A percentile compares a stretch with the other conserved stretches of the same genome.
Evolutionary conservation across 1,140 invertebrate genomes (phyloP).

Genomic region (Euwallacea fornicatus): DNA sequence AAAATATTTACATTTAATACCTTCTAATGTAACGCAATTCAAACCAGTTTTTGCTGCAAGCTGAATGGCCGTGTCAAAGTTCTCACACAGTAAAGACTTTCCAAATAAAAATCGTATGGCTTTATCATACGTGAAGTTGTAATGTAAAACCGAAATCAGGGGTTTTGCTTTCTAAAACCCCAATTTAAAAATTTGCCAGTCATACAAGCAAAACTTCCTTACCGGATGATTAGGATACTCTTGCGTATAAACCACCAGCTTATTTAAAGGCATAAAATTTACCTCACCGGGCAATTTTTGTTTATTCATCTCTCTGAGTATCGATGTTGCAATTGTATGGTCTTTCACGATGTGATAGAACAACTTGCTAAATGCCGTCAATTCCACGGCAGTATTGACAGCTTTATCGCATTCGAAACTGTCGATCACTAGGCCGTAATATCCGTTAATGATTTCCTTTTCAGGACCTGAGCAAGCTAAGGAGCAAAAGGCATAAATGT

Average conservation of each 20-base stretch:
- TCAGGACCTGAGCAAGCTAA: constrained; percentile 69
- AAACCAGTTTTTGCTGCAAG: constrained; percentile 91
- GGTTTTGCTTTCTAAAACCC: constrained; percentile 87
- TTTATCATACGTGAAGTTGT: constrained; percentile 88
- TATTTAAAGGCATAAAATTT: constrained; percentile 98
- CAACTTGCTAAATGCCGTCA: constrained; percentile 94
- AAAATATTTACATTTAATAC: not conserved
- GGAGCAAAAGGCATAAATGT: not conserved
- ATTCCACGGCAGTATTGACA: constrained; percentile 98
- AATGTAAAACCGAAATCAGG: constrained; percentile 94
- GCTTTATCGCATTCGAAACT: constrained; percentile 97
- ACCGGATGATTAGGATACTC: constrained; percentile 89
- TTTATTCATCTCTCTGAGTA: constrained; percentile 97
- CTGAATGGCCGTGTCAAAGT: constrained; percentile 93
- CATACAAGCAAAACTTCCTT: constrained; percentile 40
- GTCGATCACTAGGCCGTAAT: constrained; percentile 96
- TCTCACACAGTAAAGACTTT: constrained; percentile 95
- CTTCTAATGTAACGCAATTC: constrained; percentile 97
- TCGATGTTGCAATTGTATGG: constrained; percentile 95
- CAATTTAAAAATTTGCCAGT: not conserved
- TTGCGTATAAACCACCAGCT: constrained; percentile 87
- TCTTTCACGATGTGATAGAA: constrained; percentile 99
- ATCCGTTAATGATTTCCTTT: constrained; percentile 82
- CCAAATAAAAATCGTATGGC: constrained; percentile 97
- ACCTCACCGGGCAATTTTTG: constrained; percentile 94